Evolutionary conservation across 2,888 invertebrate genomes (phyloP).

Genomic region (Gisinianus flammeolus): DNA sequence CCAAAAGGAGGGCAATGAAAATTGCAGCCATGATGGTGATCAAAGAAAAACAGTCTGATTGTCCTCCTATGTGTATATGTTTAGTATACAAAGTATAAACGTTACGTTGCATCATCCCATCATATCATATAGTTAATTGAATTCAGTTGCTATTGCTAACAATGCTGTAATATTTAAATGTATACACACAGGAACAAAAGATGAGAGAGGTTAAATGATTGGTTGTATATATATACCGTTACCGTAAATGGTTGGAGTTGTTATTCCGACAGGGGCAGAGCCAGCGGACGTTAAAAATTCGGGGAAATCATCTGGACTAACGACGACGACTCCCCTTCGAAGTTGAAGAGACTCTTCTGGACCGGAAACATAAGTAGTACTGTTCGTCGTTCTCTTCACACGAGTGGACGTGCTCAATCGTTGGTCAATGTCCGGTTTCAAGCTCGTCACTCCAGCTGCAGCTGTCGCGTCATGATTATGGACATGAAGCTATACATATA

Average conservation of each 20-base stretch:
- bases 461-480: slow-evolving; percentile 29
- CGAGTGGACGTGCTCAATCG: background rate
- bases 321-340: slow-evolving; percentile 53
- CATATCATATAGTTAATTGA: too few species aligned
- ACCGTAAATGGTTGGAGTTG: slow-evolving; percentile 1
- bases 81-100: background rate
- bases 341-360: slow-evolving; percentile 52
- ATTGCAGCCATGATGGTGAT: slow-evolving; percentile 31
- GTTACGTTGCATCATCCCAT: too few species aligned
- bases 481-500: slow-evolving; percentile 48
- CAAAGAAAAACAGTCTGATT: slow-evolving; percentile 31
- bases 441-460: slow-evolving; percentile 2
- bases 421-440: background rate
- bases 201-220: too few species aligned
- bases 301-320: slow-evolving; percentile 57
- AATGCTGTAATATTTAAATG: too few species aligned
- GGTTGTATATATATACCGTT: too few species aligned
- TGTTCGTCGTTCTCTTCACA: background rate
- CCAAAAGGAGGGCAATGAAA: slow-evolving; percentile 24
- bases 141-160: too few species aligned
- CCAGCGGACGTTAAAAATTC: slow-evolving; percentile 41
- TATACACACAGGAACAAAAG: too few species aligned
- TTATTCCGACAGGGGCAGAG: too few species aligned
- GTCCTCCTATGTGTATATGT: background rate
- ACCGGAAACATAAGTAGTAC: background rate